A percentile compares a stretch with the other conserved stretches of the same genome.
These are phyloP conservation scores for Scotopteryx bipunctaria DNA, from an alignment of 2,888 invertebrate genomes.

Conservation along the genomic window DNA sequence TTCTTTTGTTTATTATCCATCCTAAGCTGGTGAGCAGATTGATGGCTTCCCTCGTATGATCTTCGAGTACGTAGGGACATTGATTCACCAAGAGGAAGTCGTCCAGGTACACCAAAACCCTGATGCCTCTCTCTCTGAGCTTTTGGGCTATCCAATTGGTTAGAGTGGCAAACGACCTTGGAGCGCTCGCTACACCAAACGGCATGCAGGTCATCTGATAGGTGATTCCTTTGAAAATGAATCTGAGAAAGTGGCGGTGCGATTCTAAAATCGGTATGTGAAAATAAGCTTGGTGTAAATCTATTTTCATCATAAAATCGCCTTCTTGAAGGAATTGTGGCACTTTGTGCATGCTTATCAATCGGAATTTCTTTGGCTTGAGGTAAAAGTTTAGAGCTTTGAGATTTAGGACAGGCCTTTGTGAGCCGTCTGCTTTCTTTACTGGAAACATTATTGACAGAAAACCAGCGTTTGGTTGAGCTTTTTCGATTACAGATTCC, in stretches of 20 bases:
- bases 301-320: too few species aligned
- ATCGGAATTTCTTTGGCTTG: background rate
- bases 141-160: slow-evolving; percentile 2
- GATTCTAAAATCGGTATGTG: background rate
- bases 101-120: slow-evolving; percentile 8
- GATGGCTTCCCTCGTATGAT: slow-evolving; percentile 15
- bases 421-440: background rate
- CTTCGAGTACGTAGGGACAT: slow-evolving; percentile 4
- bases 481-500: slow-evolving; percentile 1
- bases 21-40: slow-evolving; percentile 15
- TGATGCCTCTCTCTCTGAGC: background rate
- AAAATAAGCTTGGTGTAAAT: slow-evolving; percentile 2
- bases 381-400: background rate
- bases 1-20: slow-evolving; percentile 22
- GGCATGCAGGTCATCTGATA: background rate
- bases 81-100: slow-evolving; percentile 30
- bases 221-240: background rate
- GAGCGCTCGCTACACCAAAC: background rate
- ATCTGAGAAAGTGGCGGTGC: background rate
- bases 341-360: background rate
- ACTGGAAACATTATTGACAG: slow-evolving; percentile 1
- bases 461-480: background rate
- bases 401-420: background rate
- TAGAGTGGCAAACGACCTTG: background rate
- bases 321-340: too few species aligned